Conservation (phyloP, 2,113 vertebrate species). For the Oncorhynchus masou region DNA sequence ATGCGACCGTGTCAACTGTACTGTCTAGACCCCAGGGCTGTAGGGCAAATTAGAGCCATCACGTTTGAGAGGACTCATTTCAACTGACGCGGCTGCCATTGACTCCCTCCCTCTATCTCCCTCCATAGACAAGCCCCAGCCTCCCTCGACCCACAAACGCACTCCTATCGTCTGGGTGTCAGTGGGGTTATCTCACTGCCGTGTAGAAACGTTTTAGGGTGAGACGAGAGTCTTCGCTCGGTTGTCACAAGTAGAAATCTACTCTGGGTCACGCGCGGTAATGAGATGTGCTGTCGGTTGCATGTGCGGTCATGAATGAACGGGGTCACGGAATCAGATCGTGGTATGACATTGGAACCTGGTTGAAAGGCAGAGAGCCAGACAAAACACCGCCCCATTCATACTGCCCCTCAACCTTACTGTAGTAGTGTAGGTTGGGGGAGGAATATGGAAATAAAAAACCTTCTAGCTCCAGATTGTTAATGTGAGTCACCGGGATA, state of each 20-base stretch:
- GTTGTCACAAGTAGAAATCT: background rate
- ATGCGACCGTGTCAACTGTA: background rate
- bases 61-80: slow-evolving; percentile 19
- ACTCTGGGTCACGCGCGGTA: background rate
- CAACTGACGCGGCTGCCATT: background rate
- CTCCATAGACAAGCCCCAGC: background rate
- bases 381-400: background rate
- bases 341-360: background rate
- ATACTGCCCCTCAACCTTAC: background rate
- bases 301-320: slow-evolving; percentile 13
- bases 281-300: slow-evolving; percentile 5
- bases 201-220: too few relatives aligned
- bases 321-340: slow-evolving; percentile 5
- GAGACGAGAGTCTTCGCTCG: background rate
- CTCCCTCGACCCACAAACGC: background rate
- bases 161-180: slow-evolving; percentile 7
- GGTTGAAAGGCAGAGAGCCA: background rate
- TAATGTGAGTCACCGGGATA: background rate
- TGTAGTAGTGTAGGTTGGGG: background rate
- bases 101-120: background rate
- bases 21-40: slow-evolving; percentile 34
- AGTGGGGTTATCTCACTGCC: slow-evolving; percentile 30
- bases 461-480: background rate
- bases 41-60: slow-evolving; percentile 35
- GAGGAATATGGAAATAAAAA: background rate